These are phyloP conservation scores for Crenuchus spilurus DNA, from an alignment of 2,797 vertebrate species.

Conservation along the genomic window DNA sequence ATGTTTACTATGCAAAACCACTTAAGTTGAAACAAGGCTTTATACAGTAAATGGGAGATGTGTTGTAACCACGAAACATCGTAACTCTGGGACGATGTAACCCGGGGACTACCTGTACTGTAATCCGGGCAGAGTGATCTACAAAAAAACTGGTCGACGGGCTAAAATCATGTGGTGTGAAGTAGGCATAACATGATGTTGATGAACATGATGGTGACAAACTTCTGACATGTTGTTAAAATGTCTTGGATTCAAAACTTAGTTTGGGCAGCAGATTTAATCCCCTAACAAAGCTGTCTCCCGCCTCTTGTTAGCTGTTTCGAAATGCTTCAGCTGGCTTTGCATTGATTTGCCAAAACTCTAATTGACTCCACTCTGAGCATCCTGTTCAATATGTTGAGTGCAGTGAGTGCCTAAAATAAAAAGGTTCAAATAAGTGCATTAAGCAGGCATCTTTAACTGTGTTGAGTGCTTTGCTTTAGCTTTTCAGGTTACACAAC, in stretches of 20 bases:
- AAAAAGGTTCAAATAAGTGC: not conserved
- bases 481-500: not conserved
- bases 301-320: not conserved
- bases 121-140: too few species aligned
- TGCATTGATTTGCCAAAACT: not conserved
- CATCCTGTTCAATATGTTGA: not conserved
- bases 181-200: not conserved
- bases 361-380: not conserved
- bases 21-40: too few species aligned
- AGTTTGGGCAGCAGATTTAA: not conserved
- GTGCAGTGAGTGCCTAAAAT: not conserved
- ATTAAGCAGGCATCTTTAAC: not conserved
- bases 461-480: not conserved
- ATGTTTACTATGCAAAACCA: too few species aligned
- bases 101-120: too few species aligned
- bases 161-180: not conserved
- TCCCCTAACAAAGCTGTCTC: not conserved
- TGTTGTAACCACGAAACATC: too few species aligned
- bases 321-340: not conserved
- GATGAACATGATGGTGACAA: not conserved
- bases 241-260: not conserved
- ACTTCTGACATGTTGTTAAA: not conserved
- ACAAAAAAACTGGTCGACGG: too few species aligned
- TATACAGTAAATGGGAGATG: too few species aligned
- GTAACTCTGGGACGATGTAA: too few species aligned